These are phyloP conservation scores for Esox lucius DNA, from an alignment of 2,797 vertebrate genomes.

Conservation along the genomic window DNA sequence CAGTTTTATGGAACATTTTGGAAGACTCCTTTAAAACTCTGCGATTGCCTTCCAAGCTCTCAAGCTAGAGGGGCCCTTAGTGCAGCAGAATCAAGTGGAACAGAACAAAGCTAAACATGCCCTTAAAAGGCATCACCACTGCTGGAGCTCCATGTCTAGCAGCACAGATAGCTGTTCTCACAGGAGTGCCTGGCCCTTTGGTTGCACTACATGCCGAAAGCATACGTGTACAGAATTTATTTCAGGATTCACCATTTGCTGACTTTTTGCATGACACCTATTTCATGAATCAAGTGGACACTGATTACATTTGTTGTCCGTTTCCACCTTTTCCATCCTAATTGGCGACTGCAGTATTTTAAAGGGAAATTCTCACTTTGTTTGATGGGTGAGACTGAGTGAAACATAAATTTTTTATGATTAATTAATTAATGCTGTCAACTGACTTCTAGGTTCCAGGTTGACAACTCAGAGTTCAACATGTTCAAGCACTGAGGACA, in stretches of 20 bases:
- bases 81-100: slow-evolving; percentile 57
- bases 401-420: slow-evolving; percentile 6
- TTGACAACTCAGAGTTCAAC: slow-evolving; percentile 18
- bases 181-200: slow-evolving; percentile 10
- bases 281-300: background rate
- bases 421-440: background rate
- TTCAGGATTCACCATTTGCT: background rate
- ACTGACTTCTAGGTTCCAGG: background rate
- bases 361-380: slow-evolving; percentile 7
- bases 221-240: background rate
- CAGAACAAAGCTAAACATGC: slow-evolving; percentile 65
- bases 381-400: background rate
- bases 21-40: slow-evolving; percentile 19
- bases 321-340: background rate
- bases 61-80: slow-evolving; percentile 39
- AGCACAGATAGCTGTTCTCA: slow-evolving; percentile 49
- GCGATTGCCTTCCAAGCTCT: slow-evolving; percentile 34
- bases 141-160: slow-evolving; percentile 48
- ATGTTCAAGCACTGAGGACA: slow-evolving; percentile 26
- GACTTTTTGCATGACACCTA: background rate
- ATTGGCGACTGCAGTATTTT: background rate
- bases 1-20: slow-evolving; percentile 12
- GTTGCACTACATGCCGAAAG: slow-evolving; percentile 23
- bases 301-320: background rate
- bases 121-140: slow-evolving; percentile 75